These are phyloP conservation scores for Gorsachius goisagi DNA, from an alignment of 2,113 vertebrate species.

Conservation along the genomic window DNA sequence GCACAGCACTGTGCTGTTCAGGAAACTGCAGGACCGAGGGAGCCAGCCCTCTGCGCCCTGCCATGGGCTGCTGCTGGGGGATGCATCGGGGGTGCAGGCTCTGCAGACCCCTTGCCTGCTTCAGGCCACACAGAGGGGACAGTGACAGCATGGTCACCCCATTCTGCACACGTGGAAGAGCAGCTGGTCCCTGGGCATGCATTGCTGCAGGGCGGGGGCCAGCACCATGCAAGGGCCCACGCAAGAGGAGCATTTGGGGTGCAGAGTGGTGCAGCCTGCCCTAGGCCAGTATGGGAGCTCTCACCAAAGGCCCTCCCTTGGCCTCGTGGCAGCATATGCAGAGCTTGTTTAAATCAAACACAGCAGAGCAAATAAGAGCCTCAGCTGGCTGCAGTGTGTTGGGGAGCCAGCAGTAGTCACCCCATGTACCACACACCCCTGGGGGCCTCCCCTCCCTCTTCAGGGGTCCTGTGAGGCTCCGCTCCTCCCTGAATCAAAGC, in stretches of 20 bases:
- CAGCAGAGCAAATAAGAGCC: background rate
- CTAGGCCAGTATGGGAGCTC: background rate
- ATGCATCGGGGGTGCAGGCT: fast-evolving
- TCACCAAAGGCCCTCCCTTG: background rate
- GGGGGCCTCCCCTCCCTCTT: no score
- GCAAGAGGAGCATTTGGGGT: background rate
- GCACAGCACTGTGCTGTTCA: background rate
- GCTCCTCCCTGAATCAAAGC: background rate
- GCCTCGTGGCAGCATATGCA: background rate
- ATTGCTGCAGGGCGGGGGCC: background rate
- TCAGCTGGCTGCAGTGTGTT: fast-evolving
- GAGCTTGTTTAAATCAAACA: background rate
- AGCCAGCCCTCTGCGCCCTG: background rate
- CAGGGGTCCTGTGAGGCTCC: background rate
- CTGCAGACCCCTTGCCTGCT: background rate
- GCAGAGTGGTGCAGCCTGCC: background rate
- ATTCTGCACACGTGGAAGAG: background rate
- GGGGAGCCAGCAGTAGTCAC: fast-evolving
- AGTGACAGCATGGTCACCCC: background rate
- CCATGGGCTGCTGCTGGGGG: background rate
- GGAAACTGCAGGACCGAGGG: background rate
- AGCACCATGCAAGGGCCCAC: background rate
- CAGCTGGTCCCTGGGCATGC: fast-evolving
- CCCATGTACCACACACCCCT: fast-evolving
- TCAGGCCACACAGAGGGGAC: fast-evolving